A percentile compares a stretch with the other conserved stretches of the same genome.
Conservation (phyloP, 2,113 vertebrate species). For the Tauraco erythrolophus region DNA sequence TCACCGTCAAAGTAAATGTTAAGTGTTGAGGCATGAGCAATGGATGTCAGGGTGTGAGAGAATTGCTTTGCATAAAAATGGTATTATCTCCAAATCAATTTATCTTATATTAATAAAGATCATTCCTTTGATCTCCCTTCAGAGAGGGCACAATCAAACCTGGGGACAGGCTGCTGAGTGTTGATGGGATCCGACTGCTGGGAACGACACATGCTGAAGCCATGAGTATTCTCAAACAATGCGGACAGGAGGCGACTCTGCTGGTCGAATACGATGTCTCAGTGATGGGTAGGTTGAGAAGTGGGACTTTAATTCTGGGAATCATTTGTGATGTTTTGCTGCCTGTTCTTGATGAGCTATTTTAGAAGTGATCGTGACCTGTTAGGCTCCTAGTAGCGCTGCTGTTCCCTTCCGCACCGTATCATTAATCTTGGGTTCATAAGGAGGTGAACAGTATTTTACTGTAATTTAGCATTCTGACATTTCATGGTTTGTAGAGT, state of each 20-base stretch:
- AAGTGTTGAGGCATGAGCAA: conserved; percentile 38
- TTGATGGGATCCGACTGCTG: conserved; percentile 95
- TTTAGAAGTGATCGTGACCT: conserved; percentile 12
- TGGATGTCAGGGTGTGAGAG: not conserved
- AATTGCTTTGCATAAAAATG: conserved; percentile 28
- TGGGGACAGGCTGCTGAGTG: conserved; percentile 93
- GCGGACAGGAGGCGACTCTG: conserved; percentile 95
- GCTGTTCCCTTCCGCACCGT: not conserved
- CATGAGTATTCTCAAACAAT: conserved; percentile 97
- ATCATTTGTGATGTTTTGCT: not conserved
- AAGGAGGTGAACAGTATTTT: conserved; percentile 62
- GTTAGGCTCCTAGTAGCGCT: not conserved
- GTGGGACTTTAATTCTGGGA: not conserved
- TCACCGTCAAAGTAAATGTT: conserved; percentile 49
- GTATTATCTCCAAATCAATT: conserved; percentile 27
- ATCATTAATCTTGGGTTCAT: conserved; percentile 70
- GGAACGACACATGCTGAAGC: conserved; percentile 92
- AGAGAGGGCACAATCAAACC: conserved; percentile 97
- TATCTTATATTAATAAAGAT: conserved; percentile 54
- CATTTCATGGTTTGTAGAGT: conserved; percentile 37
- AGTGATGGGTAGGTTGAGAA: conserved; percentile 87
- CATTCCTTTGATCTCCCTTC: conserved; percentile 59
- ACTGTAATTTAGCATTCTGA: conserved; percentile 36
- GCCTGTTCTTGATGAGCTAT: conserved; percentile 12
- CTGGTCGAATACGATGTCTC: conserved; percentile 97